Base-by-base conservation (phyloP, 35 echinoderm and acorn worm genomes). In the Stichopus chloronotus region DNA sequence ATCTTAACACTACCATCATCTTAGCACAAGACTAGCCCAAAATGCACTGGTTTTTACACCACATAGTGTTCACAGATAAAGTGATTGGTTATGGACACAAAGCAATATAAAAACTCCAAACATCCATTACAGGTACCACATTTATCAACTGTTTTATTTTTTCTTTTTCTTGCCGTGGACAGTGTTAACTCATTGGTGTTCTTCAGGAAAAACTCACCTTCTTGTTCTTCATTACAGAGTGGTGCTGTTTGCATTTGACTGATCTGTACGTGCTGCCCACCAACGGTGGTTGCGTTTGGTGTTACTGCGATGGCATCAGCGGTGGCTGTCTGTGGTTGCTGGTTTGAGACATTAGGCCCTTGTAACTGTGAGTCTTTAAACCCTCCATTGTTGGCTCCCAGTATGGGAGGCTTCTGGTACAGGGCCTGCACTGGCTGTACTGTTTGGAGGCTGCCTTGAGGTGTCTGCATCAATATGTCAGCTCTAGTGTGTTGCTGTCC, bases 381-480 rank as follows among this genome's bases (percentile, higher is more conserved):
- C 10, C 55, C 82, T 55, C 82, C 82, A 85, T 58, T 85, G 22
- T 58, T 58, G 16, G 55, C 82, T 23, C 82, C 82, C 19, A 85
- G 52, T 19, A 85, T 58, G 82, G 58, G 8, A 0, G 82, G 82
- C 17, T 85, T 85, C 65, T 89, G 87, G 65, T 71, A 65, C 6
- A 89, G 58, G 22, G 87, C 23, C 19, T 65, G 87, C 5, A 60
- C 60, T 2, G 87, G 87, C 72, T 94, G 93, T 19, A 94, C 77
- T 9, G 93, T 78, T 88, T 94, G 93, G 4, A 94, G 55, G 12
- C 30, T 43, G 30, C 81, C 76, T 58, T 92, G 78, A 4, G 93
- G 93, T 6, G 87, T 94, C 94, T 94, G 90, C 14, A 94, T 94
- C n/a, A 90, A 91, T 52, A 96, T 94, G 80, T 90, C 94, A 10